Evolutionary conservation across 1,140 invertebrate species (phyloP).

Genomic region (Brachionus rotundiformis): DNA sequence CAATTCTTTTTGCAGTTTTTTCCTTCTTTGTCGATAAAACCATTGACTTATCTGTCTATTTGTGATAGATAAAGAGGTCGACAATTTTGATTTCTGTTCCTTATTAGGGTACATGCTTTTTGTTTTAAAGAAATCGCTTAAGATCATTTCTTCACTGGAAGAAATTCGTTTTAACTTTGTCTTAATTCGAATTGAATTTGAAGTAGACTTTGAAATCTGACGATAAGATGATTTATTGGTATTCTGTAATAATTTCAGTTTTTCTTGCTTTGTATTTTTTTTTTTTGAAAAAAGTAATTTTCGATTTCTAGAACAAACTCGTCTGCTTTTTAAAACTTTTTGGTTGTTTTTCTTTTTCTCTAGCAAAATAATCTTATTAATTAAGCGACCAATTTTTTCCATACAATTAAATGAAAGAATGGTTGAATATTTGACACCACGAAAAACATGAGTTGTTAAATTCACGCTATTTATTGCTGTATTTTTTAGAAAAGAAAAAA

Average conservation of each 20-base stretch:
- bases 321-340: background rate
- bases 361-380: background rate
- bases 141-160: background rate
- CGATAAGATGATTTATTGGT: background rate
- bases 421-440: background rate
- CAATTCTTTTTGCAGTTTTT: background rate
- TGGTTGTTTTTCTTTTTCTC: background rate
- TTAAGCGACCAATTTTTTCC: background rate
- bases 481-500: background rate
- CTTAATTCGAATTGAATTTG: background rate
- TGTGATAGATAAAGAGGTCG: background rate
- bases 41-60: background rate
- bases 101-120: background rate
- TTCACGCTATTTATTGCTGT: background rate
- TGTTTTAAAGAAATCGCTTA: background rate
- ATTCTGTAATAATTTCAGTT: background rate
- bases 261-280: background rate
- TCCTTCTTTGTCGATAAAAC: conserved; percentile 7
- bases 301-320: background rate
- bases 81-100: background rate
- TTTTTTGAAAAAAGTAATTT: background rate
- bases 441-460: background rate
- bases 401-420: background rate
- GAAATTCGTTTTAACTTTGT: background rate
- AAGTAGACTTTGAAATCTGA: background rate